Conservation (phyloP, 2,888 invertebrate species). For the Agonopterix alstromeriana region DNA sequence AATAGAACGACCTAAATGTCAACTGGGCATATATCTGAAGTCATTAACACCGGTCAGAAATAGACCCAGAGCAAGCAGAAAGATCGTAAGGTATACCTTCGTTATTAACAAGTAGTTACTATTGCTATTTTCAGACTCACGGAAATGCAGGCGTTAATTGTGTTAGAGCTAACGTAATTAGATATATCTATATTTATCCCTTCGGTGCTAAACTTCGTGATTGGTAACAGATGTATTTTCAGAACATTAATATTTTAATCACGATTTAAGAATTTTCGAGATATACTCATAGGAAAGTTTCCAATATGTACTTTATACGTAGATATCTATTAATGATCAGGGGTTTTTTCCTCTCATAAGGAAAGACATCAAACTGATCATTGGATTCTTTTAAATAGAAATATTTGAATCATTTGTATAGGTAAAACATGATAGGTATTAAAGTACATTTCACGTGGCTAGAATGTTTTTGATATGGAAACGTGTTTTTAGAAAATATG, state of each 20-base stretch:
- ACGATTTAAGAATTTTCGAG: neutral
- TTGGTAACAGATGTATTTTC: neutral
- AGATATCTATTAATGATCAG: no score
- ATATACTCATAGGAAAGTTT: no score
- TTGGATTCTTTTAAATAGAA: no score
- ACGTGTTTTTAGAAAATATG: no score
- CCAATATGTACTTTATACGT: no score
- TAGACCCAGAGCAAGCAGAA: constrained; percentile 29
- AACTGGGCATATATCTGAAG: constrained; percentile 41
- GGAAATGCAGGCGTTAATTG: constrained; percentile 28
- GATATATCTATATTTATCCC: constrained; percentile 1
- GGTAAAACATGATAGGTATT: no score
- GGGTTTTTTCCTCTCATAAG: no score
- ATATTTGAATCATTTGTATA: no score
- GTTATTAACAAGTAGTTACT: constrained; percentile 19
- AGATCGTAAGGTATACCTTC: constrained; percentile 24
- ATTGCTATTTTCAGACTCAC: constrained; percentile 32
- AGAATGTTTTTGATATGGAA: no score
- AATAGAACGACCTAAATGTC: constrained; percentile 61
- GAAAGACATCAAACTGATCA: no score
- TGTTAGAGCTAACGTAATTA: constrained; percentile 10
- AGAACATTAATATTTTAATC: neutral
- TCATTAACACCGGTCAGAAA: constrained; percentile 60
- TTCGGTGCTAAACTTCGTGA: neutral
- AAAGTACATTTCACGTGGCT: no score